Evolutionary conservation across 2,113 vertebrate species (phyloP).

Genomic region (Mobula hypostoma): DNA sequence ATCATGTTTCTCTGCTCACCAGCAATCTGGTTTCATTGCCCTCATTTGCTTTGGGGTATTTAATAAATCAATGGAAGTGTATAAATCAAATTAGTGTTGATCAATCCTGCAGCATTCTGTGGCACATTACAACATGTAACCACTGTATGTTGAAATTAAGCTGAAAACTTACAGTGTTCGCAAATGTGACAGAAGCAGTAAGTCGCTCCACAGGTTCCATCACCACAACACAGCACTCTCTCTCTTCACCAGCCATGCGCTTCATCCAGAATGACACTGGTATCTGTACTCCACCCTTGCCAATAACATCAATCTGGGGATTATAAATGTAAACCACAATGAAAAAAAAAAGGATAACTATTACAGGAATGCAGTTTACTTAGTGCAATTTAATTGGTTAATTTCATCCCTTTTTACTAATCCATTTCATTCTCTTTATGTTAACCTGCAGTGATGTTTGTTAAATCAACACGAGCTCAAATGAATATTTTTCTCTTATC

Average conservation of each 20-base stretch:
- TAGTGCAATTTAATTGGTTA: not conserved
- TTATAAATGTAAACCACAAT: not conserved
- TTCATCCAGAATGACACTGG: slow-evolving; percentile 70
- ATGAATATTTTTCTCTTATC: not conserved
- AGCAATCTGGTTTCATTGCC: too few species aligned
- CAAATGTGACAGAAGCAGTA: slow-evolving; percentile 69
- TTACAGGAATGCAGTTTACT: not conserved
- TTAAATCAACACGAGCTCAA: not conserved
- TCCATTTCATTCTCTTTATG: not conserved
- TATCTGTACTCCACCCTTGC: slow-evolving; percentile 56
- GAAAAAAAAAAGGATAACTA: not conserved
- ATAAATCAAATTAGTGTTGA: too few species aligned
- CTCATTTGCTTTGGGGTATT: too few species aligned
- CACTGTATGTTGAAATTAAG: not conserved
- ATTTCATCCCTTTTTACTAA: not conserved
- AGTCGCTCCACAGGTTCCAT: slow-evolving; percentile 77
- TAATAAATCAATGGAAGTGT: too few species aligned
- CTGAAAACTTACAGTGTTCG: slow-evolving; percentile 52
- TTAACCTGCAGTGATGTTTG: not conserved
- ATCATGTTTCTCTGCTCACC: too few species aligned
- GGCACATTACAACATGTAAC: not conserved
- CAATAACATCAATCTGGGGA: slow-evolving; percentile 66
- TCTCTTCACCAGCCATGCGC: slow-evolving; percentile 49
- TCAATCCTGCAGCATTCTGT: not conserved
- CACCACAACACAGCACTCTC: slow-evolving; percentile 58